phyloP scores from a whole-genome alignment of 2,113 vertebrate species.

The Colistium nudipinnis region DNA sequence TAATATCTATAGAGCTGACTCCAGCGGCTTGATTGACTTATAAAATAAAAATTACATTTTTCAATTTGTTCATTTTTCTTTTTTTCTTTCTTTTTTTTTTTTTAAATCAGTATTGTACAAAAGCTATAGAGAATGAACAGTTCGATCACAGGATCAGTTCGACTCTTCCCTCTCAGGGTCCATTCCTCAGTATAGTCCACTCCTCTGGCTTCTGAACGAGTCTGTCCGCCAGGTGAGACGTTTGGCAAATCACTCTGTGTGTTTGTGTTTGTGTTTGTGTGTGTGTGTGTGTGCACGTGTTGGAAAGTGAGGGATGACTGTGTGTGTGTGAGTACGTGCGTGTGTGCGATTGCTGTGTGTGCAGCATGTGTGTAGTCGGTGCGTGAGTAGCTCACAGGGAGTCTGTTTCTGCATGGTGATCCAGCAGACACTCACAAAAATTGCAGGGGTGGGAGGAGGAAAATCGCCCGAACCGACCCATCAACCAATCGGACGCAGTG shows the following conservation, averaged over 20 bases:
- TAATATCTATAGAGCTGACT: constrained; percentile 89
- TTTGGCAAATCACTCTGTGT: constrained; percentile 86
- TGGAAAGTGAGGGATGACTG: constrained; percentile 5
- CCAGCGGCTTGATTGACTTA: constrained; percentile 94
- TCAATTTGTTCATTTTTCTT: constrained; percentile 77
- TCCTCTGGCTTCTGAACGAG: constrained; percentile 78
- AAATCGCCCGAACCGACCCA: constrained; percentile 35
- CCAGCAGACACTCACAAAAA: constrained; percentile 77
- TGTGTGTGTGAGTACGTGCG: constrained; percentile 27
- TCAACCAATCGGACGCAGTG: constrained; percentile 51
- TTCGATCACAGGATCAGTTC: constrained; percentile 87
- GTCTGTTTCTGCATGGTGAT: constrained; percentile 79
- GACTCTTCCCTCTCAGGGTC: constrained; percentile 70
- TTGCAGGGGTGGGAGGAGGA: too few relatives aligned
- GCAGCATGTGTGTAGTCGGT: constrained; percentile 36
- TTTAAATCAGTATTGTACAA: constrained; percentile 91
- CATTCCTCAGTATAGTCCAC: constrained; percentile 73
- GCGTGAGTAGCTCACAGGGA: constrained; percentile 76
- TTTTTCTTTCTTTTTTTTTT: constrained; percentile 54
- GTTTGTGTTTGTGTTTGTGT: constrained; percentile 27
- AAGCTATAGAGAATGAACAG: constrained; percentile 96
- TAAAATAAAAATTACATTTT: constrained; percentile 99
- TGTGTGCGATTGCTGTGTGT: constrained; percentile 47
- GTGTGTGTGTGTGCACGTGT: constrained; percentile 24
- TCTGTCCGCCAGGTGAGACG: constrained; percentile 83